Conservation (phyloP, 1,140 invertebrate species). For the Ceratosolen solmsi region DNA sequence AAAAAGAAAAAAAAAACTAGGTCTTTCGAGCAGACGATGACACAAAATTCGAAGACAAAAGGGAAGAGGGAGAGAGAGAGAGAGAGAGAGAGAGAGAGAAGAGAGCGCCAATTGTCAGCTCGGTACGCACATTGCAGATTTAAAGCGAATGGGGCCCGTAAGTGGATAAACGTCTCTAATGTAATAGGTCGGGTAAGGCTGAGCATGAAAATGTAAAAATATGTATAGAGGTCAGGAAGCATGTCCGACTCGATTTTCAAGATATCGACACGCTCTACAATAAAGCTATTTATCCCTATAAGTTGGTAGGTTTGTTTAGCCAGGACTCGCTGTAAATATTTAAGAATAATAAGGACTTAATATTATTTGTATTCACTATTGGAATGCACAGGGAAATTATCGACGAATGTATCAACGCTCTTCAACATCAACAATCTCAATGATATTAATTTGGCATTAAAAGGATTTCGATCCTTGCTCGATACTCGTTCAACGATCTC, state of each 20-base stretch:
- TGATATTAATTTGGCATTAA: too few relatives aligned
- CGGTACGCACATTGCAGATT: constrained; percentile 44
- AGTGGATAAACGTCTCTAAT: constrained; percentile 51
- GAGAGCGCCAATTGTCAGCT: constrained; percentile 37
- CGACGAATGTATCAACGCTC: too few relatives aligned
- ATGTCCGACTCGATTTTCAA: constrained; percentile 5
- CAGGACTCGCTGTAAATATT: too few relatives aligned
- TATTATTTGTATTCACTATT: too few relatives aligned
- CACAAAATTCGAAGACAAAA: constrained; percentile 22
- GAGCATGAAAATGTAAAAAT: constrained; percentile 45
- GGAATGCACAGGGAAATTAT: too few relatives aligned
- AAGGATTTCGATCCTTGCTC: too few relatives aligned
- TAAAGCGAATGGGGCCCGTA: constrained; percentile 44
- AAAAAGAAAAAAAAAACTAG: constrained; percentile 4
- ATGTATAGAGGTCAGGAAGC: constrained; percentile 41
- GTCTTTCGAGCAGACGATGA: neutral
- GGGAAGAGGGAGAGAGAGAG: neutral
- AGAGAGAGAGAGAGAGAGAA: neutral
- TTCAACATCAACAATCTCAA: too few relatives aligned
- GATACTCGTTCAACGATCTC: too few relatives aligned
- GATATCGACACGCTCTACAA: neutral
- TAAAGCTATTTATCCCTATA: neutral
- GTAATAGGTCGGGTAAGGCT: constrained; percentile 34
- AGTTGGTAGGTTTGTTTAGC: too few relatives aligned
- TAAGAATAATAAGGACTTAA: too few relatives aligned